Evolutionary conservation across 2,888 invertebrate species (phyloP).

Genomic region (Lordiphosa andalusiaca): DNA sequence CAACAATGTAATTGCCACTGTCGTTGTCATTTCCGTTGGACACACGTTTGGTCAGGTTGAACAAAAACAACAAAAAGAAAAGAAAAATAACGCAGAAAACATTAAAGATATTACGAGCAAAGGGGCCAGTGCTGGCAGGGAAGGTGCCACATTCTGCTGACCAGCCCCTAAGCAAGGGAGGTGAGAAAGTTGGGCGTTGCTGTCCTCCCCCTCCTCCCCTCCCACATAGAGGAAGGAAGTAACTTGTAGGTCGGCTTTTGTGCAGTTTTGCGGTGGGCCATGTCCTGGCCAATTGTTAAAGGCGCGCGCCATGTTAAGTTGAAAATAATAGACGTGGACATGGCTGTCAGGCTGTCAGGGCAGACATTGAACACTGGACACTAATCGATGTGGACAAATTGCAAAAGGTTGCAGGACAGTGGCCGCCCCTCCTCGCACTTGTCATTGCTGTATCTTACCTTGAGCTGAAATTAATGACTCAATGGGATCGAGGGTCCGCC

Average conservation of each 20-base stretch:
- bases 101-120: conserved; percentile 60
- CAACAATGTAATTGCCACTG: conserved; percentile 79
- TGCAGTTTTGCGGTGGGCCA: conserved; percentile 58
- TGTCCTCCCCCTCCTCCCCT: neutral
- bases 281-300: conserved; percentile 60
- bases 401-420: conserved; percentile 25
- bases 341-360: conserved; percentile 63
- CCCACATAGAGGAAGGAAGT: conserved; percentile 58
- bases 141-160: neutral
- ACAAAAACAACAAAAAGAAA: conserved; percentile 16
- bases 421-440: neutral
- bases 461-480: conserved; percentile 60
- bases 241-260: conserved; percentile 72
- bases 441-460: conserved; percentile 25
- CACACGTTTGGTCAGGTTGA: conserved; percentile 59
- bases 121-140: conserved; percentile 17
- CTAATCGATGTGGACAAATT: conserved; percentile 64
- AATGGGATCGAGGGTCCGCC: conserved; percentile 32
- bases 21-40: conserved; percentile 78
- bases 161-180: conserved; percentile 10
- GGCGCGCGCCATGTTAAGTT: conserved; percentile 58
- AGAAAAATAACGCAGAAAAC: conserved; percentile 28
- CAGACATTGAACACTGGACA: conserved; percentile 55
- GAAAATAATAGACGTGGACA: conserved; percentile 73
- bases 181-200: conserved; percentile 24